Percentiles rank a stretch among this genome's conserved stretches.
Conservation (phyloP, 37 sponge, comb jelly and placozoan genomes). For the Chondrilla cf. caribensis region DNA sequence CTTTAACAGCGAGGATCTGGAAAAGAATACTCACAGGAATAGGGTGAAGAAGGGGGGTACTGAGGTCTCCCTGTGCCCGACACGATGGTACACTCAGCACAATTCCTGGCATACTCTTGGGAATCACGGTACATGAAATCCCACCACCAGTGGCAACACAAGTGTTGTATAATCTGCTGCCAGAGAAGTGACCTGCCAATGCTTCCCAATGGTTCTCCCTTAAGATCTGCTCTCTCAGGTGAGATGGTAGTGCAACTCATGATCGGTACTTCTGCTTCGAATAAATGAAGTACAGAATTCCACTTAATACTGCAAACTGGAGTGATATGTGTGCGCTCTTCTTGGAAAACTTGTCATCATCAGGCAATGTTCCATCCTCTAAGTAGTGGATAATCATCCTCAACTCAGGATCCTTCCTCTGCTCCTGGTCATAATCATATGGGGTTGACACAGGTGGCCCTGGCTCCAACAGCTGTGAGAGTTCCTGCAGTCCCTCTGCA, state of each 20-base stretch:
- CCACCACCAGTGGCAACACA: conserved; percentile 57
- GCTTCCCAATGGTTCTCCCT: conserved; percentile 37
- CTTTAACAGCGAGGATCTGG: conserved; percentile 54
- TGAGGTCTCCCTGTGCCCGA: conserved; percentile 15
- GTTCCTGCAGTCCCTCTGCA: not conserved
- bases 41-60: conserved; percentile 43
- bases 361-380: conserved; percentile 12
- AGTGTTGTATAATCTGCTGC: conserved; percentile 21
- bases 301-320: conserved; percentile 3
- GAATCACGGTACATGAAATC: conserved; percentile 37
- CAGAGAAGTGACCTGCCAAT: conserved; percentile 50
- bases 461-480: not conserved
- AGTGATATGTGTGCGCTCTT: not conserved
- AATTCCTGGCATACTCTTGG: conserved; percentile 13
- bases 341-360: conserved; percentile 1
- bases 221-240: conserved; percentile 21
- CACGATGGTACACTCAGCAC: conserved; percentile 52
- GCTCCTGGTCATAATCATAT: conserved; percentile 10
- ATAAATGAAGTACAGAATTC: conserved; percentile 30
- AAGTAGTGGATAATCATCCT: conserved; percentile 16
- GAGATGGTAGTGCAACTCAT: conserved; percentile 32
- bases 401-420: conserved; percentile 31
- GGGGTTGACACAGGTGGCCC: not conserved
- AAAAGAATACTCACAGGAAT: conserved; percentile 52
- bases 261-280: not conserved